Conservation (phyloP, 2,888 invertebrate genomes). For the Erebia aethiops region DNA sequence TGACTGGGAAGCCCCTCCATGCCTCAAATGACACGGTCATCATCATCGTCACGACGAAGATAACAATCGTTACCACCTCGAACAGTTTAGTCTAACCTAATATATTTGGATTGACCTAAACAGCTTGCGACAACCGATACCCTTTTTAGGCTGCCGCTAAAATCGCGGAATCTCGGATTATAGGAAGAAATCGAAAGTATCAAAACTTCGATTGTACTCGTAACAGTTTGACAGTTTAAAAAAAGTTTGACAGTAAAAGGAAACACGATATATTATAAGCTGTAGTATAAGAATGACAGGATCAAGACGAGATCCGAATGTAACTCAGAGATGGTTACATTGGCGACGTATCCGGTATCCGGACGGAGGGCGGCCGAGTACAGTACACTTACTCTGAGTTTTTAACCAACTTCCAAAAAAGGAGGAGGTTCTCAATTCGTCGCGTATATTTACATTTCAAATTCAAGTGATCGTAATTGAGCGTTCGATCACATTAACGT, state of each 20-base stretch:
- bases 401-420: no score
- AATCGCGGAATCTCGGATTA: not conserved
- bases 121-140: not conserved
- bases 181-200: not conserved
- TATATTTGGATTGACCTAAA: slow-evolving; percentile 9
- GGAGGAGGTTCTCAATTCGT: no score
- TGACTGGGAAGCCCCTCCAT: not conserved
- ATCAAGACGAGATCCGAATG: not conserved
- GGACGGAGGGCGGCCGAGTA: slow-evolving; percentile 6
- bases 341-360: not conserved
- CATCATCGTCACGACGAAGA: not conserved
- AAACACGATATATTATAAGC: slow-evolving; percentile 3
- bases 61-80: slow-evolving; percentile 2
- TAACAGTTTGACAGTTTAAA: slow-evolving; percentile 8
- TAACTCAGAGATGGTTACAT: not conserved
- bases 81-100: slow-evolving; percentile 2
- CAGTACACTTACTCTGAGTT: no score
- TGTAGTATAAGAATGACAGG: not conserved
- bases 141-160: slow-evolving; percentile 4
- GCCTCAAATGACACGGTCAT: not conserved
- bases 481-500: no score
- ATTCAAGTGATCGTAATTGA: no score
- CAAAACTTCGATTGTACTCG: not conserved
- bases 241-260: not conserved
- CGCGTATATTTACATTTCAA: no score